Evolutionary conservation across 2,797 vertebrate genomes (phyloP).

Genomic region (Sarcoramphus papa): DNA sequence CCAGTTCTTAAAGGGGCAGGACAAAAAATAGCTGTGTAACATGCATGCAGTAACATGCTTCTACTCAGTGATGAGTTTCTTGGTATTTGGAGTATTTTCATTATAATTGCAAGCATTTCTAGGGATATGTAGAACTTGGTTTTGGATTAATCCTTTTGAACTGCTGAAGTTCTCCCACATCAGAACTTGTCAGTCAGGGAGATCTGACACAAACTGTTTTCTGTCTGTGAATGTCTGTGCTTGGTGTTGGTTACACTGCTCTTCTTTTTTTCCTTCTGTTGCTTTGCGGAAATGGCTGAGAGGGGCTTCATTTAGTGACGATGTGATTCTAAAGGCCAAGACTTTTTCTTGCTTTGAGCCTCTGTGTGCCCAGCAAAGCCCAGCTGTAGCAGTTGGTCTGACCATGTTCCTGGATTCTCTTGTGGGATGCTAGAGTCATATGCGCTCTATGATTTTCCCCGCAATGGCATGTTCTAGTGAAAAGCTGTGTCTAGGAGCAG

Average conservation of each 20-base stretch:
- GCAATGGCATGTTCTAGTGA: neutral
- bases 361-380: neutral
- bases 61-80: neutral
- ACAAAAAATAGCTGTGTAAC: neutral
- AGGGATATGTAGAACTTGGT: neutral
- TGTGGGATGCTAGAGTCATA: neutral
- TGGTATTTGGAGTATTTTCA: neutral
- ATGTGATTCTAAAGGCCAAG: neutral
- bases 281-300: neutral
- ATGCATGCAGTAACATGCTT: neutral
- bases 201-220: neutral
- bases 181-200: neutral
- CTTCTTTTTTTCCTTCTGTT: neutral
- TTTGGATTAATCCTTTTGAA: neutral
- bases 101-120: neutral
- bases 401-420: neutral
- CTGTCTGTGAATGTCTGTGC: neutral
- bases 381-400: neutral
- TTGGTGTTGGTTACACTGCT: neutral
- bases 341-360: neutral
- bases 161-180: neutral
- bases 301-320: neutral
- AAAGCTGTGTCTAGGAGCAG: neutral
- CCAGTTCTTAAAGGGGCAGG: neutral
- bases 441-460: neutral